Conservation (phyloP, 2,888 invertebrate species). For the Chrysolina oricalcia region DNA sequence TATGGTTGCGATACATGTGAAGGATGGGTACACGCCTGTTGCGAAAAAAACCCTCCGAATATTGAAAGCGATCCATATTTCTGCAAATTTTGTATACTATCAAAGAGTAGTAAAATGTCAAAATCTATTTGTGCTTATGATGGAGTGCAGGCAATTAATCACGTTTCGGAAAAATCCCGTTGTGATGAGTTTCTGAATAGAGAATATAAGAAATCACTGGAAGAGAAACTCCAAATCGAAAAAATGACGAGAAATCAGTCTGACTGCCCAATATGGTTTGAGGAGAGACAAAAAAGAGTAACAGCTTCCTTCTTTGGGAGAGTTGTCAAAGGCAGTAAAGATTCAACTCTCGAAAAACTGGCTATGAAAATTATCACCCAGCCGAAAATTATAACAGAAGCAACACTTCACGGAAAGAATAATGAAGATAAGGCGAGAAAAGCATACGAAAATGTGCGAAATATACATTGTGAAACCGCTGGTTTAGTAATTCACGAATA, state of each 20-base stretch:
- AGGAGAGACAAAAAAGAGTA: not conserved
- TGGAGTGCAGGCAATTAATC: not conserved
- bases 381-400: no score
- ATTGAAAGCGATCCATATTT: not conserved
- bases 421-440: no score
- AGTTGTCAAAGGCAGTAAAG: no score
- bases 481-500: conserved; percentile 7
- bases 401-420: no score
- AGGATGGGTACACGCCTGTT: not conserved
- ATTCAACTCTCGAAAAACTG: not conserved
- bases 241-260: not conserved
- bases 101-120: not conserved
- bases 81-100: not conserved
- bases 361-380: not conserved
- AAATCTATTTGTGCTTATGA: no score
- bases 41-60: not conserved
- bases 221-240: not conserved
- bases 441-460: no score
- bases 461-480: no score
- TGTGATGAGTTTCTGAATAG: not conserved
- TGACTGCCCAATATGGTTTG: not conserved
- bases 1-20: not conserved
- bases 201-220: not conserved
- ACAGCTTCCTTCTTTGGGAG: not conserved
- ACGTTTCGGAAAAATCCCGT: not conserved